Evolutionary conservation across 2,888 invertebrate species (phyloP).

Genomic region (Hypolimnas misippus): DNA sequence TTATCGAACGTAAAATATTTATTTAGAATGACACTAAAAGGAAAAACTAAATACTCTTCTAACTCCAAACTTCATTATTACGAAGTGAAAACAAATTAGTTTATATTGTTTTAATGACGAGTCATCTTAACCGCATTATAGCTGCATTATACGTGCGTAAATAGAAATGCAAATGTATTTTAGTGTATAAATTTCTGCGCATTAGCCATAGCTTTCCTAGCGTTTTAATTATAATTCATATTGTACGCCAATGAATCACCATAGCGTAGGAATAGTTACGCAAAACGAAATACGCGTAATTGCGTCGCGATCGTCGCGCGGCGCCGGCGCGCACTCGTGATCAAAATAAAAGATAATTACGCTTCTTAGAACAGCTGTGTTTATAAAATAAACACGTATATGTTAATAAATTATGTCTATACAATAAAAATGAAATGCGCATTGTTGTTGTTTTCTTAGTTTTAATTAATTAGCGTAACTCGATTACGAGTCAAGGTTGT

Average conservation of each 20-base stretch:
- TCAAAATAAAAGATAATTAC: slow-evolving; percentile 54
- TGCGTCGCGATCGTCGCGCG: slow-evolving; percentile 42
- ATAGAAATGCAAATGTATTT: slow-evolving; percentile 7
- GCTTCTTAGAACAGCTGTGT: slow-evolving; percentile 64
- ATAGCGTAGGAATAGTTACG: slow-evolving; percentile 45
- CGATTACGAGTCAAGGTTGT: background rate
- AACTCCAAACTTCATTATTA: background rate
- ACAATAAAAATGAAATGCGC: slow-evolving; percentile 15
- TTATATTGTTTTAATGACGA: background rate
- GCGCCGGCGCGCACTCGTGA: slow-evolving; percentile 49
- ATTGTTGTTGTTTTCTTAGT: slow-evolving; percentile 22
- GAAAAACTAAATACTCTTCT: background rate
- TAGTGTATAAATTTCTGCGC: slow-evolving; percentile 5
- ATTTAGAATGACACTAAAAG: no score
- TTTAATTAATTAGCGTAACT: background rate
- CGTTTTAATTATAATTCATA: slow-evolving; percentile 36
- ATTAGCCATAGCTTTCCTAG: slow-evolving; percentile 21
- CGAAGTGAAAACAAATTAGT: slow-evolving; percentile 2
- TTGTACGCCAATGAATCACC: slow-evolving; percentile 38
- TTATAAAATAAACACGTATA: slow-evolving; percentile 53
- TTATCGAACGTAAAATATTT: no score
- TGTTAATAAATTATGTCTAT: slow-evolving; percentile 32
- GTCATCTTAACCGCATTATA: slow-evolving; percentile 9
- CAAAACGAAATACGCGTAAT: slow-evolving; percentile 44
- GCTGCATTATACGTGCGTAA: slow-evolving; percentile 14